These are phyloP conservation scores for Drosophila testacea DNA, from an alignment of 2,888 invertebrate genomes.

Conservation along the genomic window DNA sequence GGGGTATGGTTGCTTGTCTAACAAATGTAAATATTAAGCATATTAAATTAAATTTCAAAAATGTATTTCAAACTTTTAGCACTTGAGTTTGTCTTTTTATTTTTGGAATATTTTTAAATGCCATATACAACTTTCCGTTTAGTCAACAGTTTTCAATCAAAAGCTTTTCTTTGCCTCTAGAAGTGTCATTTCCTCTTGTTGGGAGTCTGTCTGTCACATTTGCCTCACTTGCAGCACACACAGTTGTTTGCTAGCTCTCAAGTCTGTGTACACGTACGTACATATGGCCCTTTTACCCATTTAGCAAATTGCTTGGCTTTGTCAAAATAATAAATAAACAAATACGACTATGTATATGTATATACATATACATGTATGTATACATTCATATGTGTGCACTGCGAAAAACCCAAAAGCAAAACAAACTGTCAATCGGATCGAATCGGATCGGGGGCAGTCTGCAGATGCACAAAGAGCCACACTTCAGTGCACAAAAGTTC, in stretches of 20 bases:
- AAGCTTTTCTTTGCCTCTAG: conserved; percentile 15
- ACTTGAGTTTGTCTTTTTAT: neutral
- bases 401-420: conserved; percentile 38
- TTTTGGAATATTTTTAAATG: conserved; percentile 3
- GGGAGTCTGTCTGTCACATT: conserved; percentile 15
- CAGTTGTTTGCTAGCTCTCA: conserved; percentile 66
- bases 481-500: conserved; percentile 79
- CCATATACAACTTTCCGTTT: conserved; percentile 11
- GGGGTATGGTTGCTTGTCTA: neutral
- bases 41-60: neutral
- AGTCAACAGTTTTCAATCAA: conserved; percentile 39
- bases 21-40: neutral
- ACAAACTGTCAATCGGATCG: conserved; percentile 53
- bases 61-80: conserved; percentile 4
- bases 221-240: conserved; percentile 8
- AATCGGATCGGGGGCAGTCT: conserved; percentile 40
- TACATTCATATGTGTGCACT: conserved; percentile 21
- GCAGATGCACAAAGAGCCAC: conserved; percentile 69
- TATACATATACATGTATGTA: neutral
- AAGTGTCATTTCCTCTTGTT: conserved; percentile 37
- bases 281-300: conserved; percentile 55
- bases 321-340: conserved; percentile 80
- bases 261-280: conserved; percentile 50
- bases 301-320: conserved; percentile 79
- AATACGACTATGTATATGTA: conserved; percentile 38